Percentiles rank a stretch among this genome's conserved stretches.
phyloP scores from a whole-genome alignment of 2,113 vertebrate species.

The Tragelaphus buxtoni region DNA sequence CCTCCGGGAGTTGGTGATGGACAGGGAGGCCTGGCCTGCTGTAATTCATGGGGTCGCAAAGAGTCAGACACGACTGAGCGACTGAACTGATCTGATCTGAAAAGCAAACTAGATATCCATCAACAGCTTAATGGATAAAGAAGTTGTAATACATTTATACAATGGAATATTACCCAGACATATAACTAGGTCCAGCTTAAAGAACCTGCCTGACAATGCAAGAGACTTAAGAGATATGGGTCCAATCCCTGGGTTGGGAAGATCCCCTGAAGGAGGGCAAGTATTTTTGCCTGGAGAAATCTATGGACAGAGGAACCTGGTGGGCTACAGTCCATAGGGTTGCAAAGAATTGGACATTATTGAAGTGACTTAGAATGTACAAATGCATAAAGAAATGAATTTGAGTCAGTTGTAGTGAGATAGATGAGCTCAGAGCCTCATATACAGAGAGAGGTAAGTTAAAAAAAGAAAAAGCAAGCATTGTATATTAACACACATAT shows the following conservation, averaged over 20 bases:
- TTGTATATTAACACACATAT: background rate
- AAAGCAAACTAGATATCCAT: background rate
- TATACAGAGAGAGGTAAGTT: background rate
- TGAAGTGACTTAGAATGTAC: background rate
- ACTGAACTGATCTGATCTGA: too few relatives aligned
- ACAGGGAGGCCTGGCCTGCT: too few relatives aligned
- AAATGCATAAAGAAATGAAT: background rate
- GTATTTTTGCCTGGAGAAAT: background rate
- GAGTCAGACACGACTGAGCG: too few relatives aligned
- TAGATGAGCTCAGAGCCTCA: background rate
- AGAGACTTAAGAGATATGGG: background rate
- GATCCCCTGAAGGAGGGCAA: background rate
- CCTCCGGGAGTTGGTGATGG: too few relatives aligned
- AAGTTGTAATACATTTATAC: background rate
- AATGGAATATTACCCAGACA: background rate
- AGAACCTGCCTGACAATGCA: background rate
- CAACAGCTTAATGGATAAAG: background rate
- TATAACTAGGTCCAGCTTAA: background rate
- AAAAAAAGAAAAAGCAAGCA: background rate
- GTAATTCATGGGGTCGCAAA: too few relatives aligned
- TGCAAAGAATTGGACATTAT: background rate
- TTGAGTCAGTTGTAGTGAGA: background rate
- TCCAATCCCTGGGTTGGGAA: accelerated
- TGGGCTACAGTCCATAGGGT: background rate
- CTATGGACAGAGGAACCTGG: background rate